Evolutionary conservation across 2,797 vertebrate species (phyloP).

Genomic region (Gorsachius magnificus): DNA sequence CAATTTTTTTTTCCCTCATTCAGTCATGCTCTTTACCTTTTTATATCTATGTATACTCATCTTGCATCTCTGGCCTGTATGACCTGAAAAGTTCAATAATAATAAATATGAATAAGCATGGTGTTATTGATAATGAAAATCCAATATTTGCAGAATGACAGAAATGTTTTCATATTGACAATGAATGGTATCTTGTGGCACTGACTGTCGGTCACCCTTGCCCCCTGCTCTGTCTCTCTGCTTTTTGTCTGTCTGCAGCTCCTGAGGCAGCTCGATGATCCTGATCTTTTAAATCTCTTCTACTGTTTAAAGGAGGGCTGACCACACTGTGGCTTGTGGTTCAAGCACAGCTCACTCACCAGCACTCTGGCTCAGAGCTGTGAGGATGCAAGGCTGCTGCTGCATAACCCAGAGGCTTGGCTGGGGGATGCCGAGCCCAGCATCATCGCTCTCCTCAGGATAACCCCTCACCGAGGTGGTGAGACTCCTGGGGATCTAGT

Average conservation of each 20-base stretch:
- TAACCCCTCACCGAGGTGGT: rapidly evolving
- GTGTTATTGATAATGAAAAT: not conserved
- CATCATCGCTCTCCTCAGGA: not conserved
- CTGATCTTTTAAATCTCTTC: not conserved
- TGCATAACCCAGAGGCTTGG: not conserved
- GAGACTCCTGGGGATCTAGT: not conserved
- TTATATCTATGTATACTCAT: not conserved
- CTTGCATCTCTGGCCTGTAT: not conserved
- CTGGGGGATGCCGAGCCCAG: not conserved
- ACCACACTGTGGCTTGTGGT: not conserved
- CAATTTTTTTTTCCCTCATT: not conserved
- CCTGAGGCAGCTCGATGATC: not conserved
- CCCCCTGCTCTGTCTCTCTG: not conserved
- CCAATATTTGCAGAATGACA: not conserved
- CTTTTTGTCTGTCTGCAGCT: not conserved
- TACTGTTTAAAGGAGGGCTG: not conserved
- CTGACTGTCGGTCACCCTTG: not conserved
- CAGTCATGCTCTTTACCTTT: not conserved
- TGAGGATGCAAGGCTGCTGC: not conserved
- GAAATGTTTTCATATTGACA: not conserved
- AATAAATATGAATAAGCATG: not conserved
- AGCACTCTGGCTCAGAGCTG: not conserved
- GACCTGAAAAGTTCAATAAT: not conserved
- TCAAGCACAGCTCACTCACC: not conserved
- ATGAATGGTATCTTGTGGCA: not conserved